A percentile compares a stretch with the other conserved stretches of the same genome.
phyloP scores from a whole-genome alignment of 2,888 invertebrate genomes.

The Aphidoletes aphidimyza region DNA sequence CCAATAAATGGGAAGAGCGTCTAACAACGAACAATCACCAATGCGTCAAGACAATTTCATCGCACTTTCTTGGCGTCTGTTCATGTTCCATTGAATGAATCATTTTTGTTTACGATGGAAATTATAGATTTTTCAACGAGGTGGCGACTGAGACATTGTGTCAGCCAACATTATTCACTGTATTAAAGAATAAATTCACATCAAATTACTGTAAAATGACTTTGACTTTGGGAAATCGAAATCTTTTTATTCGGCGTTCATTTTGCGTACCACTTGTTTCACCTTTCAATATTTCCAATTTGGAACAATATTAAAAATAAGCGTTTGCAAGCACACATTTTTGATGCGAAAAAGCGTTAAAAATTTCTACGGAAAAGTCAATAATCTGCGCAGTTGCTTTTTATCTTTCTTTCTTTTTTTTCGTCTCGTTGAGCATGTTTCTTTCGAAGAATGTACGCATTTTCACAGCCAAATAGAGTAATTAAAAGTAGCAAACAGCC shows the following conservation, averaged over 20 bases:
- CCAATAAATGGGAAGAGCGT: neutral
- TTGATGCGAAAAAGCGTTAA: neutral
- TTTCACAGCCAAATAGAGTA: constrained; percentile 43
- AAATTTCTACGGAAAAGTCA: constrained; percentile 13
- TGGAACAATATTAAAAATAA: too few species aligned
- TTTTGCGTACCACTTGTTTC: too few species aligned
- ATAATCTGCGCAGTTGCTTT: too few species aligned
- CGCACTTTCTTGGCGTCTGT: neutral
- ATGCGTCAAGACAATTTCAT: constrained; percentile 8
- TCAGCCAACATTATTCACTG: too few species aligned
- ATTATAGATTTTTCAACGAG: neutral
- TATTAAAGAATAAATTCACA: too few species aligned
- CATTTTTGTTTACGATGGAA: neutral
- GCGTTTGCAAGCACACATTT: neutral
- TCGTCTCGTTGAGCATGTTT: neutral
- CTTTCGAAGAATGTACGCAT: neutral
- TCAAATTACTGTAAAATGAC: too few species aligned
- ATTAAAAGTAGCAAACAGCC: neutral
- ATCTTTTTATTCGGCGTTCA: too few species aligned
- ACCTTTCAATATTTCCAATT: too few species aligned
- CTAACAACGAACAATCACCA: neutral
- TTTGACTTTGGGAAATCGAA: too few species aligned
- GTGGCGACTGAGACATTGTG: too few species aligned
- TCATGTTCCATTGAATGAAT: neutral
- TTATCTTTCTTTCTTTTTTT: too few species aligned